Evolutionary conservation across 2,888 invertebrate species (phyloP), one percentile per base, ranked within the genome.

Genomic region (Pseudococcus longispinus): DNA sequence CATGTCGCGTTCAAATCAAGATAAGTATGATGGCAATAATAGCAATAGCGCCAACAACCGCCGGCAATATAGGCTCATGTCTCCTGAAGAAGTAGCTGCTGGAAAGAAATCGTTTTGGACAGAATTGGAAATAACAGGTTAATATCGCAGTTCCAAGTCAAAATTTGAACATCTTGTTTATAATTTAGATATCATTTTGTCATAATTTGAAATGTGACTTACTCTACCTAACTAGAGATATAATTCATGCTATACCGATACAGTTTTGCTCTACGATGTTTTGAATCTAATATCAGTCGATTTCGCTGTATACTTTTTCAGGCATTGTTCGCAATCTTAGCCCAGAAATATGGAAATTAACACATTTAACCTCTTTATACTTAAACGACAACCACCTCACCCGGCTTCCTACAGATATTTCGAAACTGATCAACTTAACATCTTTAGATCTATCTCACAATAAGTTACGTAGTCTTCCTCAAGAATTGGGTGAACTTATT

Each of bases 401-500:
- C 90, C 93, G 97, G 90, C 93, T 99, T 91, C 98, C 99, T 88
- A 93, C 96, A 42, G 98, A 99, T 91, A 97, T 99, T 90, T 94
- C 94, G 89, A 94, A 94, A 90, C 93, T 99, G 89, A 93, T 92
- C 88, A 96, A 96, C 92, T 93, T 99, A 89, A 94, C 95, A 90
- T 94, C 95, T 88, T 93, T 99, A 89, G 99, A 99, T 92, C 92
- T 98, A 89, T 98, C 98, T 89, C 95, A 95, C 91, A 99, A 99
- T 92, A 98, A 98, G 92, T 92, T 99, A 90, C 93, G 98, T 89
- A 96, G 95, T 91, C 93, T 99, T 91, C 99, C 99, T 88, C 95
- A 97, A 87, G 98, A 99, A 92, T 93, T 99, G 85, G 99, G 99
- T 88, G 98, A 99, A 91, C 94, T 99, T 90, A 96, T 97, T 91